These are phyloP conservation scores for Rhamnusium bicolor DNA, from an alignment of 2,888 invertebrate genomes.

Conservation along the genomic window DNA sequence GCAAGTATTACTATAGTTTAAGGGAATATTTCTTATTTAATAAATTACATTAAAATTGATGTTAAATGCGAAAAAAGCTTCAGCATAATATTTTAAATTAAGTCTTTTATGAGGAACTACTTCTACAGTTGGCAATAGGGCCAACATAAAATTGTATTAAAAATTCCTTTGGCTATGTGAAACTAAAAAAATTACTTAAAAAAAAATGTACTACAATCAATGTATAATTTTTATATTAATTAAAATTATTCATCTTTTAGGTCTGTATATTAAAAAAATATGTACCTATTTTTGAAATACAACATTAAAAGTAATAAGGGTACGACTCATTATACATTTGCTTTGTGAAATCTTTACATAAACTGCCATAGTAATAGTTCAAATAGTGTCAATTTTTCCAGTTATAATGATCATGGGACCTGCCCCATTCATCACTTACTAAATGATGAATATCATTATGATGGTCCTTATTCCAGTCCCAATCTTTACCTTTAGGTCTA, in stretches of 20 bases:
- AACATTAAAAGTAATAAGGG: slow-evolving; percentile 54
- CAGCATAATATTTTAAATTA: neutral
- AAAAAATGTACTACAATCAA: neutral
- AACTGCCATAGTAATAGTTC: slow-evolving; percentile 53
- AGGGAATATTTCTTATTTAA: neutral
- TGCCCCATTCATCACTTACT: slow-evolving; percentile 59
- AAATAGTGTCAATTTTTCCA: slow-evolving; percentile 67
- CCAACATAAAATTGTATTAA: slow-evolving; percentile 3
- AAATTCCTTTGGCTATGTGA: neutral
- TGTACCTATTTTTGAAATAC: slow-evolving; percentile 40
- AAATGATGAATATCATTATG: slow-evolving; percentile 46
- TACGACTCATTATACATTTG: slow-evolving; percentile 55
- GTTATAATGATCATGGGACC: slow-evolving; percentile 62
- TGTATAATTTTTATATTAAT: neutral
- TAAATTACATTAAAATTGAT: neutral
- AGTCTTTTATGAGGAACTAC: neutral
- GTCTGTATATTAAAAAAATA: slow-evolving; percentile 1
- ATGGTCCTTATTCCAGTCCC: slow-evolving; percentile 77
- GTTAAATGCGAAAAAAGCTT: too few relatives aligned
- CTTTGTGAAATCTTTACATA: slow-evolving; percentile 61
- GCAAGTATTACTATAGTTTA: neutral
- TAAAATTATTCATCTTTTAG: too few relatives aligned
- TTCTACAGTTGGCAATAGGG: slow-evolving; percentile 23
- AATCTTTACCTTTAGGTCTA: slow-evolving; percentile 82
- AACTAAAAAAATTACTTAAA: slow-evolving; percentile 3